Base-by-base conservation (phyloP, 2,797 vertebrate genomes). In the Holocentrus rufus region DNA sequence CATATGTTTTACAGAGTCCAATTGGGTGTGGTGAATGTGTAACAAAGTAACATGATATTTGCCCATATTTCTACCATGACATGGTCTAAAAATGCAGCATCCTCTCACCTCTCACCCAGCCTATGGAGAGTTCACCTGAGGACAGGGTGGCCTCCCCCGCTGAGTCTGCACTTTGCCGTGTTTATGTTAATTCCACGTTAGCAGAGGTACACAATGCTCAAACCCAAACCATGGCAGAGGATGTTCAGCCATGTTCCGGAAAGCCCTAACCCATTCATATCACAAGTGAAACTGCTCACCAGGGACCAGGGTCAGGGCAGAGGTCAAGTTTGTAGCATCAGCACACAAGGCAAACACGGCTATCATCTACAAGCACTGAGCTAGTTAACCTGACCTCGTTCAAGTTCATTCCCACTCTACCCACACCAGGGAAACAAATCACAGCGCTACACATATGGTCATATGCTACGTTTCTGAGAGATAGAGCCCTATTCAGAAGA, bases 81-180 rank as follows among this genome's bases (percentile, higher is more conserved):
- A 44, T 39, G 4, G 42, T 66, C 7, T 36, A 46, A 39, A 5
- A 68, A 76, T 71, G 63, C 9, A 59, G 7, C 9, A 8, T 15
- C 3, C 58, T 52, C 22, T 10, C 46, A 10, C 36, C 47, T 30
- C 30, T 36, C 56, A 55, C 36, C 36, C 27, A 55, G 18, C 64
- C 53, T 56, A 17, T 22, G 36, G 49, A 47, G 47, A 65, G 86
- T 88, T 93, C 84, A 87, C 75, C 73, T 87, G 76, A 89, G 89
- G 90, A 88, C 82, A 85, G 7, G 11, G 57, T 53, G 25, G 59
- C 70, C 70, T 78, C 49, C 65, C 60, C 56, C 75, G 83, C 84
- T 84, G 80, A 85, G 78, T 82, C 64, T 76, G 80, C 85, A 82
- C 50, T 81, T 47, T 75, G 65, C 65, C 58, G 72, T 81, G 72